Evolutionary conservation across 64 coral and sea anemone genomes (phyloP).

Genomic region (Orbicella faveolata): DNA sequence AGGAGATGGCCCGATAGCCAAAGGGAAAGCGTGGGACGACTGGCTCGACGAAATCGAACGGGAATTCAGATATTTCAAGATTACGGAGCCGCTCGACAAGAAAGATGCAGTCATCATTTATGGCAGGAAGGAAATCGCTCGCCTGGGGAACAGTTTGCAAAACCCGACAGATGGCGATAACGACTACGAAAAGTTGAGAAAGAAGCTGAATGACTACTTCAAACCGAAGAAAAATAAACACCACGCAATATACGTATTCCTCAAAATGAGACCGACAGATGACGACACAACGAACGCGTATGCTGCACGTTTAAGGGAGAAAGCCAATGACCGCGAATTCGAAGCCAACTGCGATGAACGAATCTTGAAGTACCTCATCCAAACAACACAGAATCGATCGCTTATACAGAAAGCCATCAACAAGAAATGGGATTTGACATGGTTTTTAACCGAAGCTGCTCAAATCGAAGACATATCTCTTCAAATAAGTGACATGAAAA

Average conservation of each 20-base stretch:
- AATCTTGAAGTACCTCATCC: conserved; percentile 29
- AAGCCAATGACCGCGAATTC: conserved; percentile 9
- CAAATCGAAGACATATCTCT: conserved; percentile 21
- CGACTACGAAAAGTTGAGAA: conserved; percentile 15
- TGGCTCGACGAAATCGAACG: conserved; percentile 1
- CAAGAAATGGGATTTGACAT: conserved; percentile 41
- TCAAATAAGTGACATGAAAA: conserved; percentile 35
- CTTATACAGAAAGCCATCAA: conserved; percentile 22
- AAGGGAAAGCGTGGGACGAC: too few species aligned
- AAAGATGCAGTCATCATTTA: conserved; percentile 48
- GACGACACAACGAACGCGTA: not conserved
- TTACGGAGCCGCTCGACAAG: conserved; percentile 7
- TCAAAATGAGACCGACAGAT: not conserved
- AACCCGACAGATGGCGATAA: not conserved
- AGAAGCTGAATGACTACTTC: conserved; percentile 30
- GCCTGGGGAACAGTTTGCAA: conserved; percentile 9
- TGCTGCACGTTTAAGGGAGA: conserved; percentile 7
- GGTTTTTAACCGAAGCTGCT: conserved; percentile 20
- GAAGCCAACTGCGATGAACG: not conserved
- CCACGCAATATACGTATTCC: not conserved
- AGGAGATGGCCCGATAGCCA: too few species aligned
- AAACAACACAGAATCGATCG: conserved; percentile 3
- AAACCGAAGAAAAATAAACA: conserved; percentile 41
- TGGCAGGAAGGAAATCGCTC: conserved; percentile 26
- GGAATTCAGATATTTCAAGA: conserved; percentile 11